Evolutionary conservation across 2,888 invertebrate species (phyloP).

Genomic region (Axea sp.): DNA sequence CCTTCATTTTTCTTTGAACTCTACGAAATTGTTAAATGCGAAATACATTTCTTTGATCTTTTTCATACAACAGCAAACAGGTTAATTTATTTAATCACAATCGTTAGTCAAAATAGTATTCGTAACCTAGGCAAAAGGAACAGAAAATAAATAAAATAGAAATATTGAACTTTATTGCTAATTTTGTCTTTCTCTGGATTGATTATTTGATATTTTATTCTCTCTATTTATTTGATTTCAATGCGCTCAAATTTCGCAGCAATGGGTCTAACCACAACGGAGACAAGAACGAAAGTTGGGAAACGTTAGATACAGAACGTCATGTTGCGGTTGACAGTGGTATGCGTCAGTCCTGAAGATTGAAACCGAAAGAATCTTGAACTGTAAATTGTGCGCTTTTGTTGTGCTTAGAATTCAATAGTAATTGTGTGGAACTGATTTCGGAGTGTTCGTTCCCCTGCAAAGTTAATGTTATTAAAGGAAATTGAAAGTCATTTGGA

Average conservation of each 20-base stretch:
- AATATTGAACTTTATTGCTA: too few species aligned
- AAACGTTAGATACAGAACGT: conserved; percentile 64
- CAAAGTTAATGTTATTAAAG: conserved; percentile 10
- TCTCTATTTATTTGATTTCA: too few species aligned
- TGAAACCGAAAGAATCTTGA: conserved; percentile 24
- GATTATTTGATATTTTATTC: too few species aligned
- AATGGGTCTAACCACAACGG: conserved; percentile 29
- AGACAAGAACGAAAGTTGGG: conserved; percentile 67
- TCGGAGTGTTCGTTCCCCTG: too few species aligned
- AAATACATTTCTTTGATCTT: conserved; percentile 8
- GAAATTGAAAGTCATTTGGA: conserved; percentile 1
- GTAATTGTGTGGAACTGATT: background rate
- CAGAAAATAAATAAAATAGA: background rate
- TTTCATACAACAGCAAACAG: conserved; percentile 20
- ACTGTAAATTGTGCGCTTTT: conserved; percentile 27
- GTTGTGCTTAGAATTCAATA: background rate
- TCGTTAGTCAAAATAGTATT: conserved; percentile 4
- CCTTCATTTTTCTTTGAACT: conserved; percentile 12
- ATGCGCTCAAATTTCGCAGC: conserved; percentile 33
- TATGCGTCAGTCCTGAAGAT: conserved; percentile 42
- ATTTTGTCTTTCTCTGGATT: too few species aligned
- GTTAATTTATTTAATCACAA: conserved; percentile 22
- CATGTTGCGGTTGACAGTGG: conserved; percentile 48
- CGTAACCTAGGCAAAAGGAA: too few species aligned
- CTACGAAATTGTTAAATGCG: conserved; percentile 8